Base-by-base conservation (phyloP, 2,888 invertebrate genomes). In the Drosophila pullipes region DNA sequence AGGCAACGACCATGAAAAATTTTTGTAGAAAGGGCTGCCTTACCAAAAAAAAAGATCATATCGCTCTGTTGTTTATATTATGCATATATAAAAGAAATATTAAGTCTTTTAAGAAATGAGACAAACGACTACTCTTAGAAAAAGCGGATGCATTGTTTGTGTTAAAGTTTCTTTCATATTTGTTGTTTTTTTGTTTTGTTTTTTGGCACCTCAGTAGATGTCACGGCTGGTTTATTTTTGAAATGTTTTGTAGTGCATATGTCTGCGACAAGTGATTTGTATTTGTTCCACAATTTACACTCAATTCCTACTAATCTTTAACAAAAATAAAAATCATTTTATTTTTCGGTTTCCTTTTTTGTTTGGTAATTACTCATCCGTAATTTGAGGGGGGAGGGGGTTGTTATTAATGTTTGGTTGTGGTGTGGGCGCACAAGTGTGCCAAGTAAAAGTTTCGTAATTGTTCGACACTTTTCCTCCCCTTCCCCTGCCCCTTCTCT, bases 1-100 rank as follows among this genome's bases (percentile, higher is more conserved):
- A 76, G 68, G 74, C 89, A 83, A 60, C 89, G 90, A 86, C 90
- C 90, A 90, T 85, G 85, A 85, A 90, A 86, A 64, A 64, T 74
- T 55, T 64, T n/a, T 76, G 63, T 87, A 85, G 88, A 85, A 85
- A 85, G 85, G 84, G 83, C 76, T 50, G 41, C 9, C 16, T 28
- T 39, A 35, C 18, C 37, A 25, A 25, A 25, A 47, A 47, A 25
- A 25, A 47, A 39, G 52, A 66, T 35, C 50, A 50, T 35, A 57
- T 49, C 28, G n/a, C 47, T 59, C 10, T 25, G n/a, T 7, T n/a
- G 47, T 41, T 49, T 18, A 49, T 25, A 25, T 35, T 31, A 60
- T 30, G 31, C 6, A 4, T 59, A 49, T 47, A 49, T 28, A 33
- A 49, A 49, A 47, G 33, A 33, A 33, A 52, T 35, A 68, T 67